A percentile compares a stretch with the other conserved stretches of the same genome.
Conservation (phyloP, 2,113 vertebrate species). For the Ardeotis arabs region DNA sequence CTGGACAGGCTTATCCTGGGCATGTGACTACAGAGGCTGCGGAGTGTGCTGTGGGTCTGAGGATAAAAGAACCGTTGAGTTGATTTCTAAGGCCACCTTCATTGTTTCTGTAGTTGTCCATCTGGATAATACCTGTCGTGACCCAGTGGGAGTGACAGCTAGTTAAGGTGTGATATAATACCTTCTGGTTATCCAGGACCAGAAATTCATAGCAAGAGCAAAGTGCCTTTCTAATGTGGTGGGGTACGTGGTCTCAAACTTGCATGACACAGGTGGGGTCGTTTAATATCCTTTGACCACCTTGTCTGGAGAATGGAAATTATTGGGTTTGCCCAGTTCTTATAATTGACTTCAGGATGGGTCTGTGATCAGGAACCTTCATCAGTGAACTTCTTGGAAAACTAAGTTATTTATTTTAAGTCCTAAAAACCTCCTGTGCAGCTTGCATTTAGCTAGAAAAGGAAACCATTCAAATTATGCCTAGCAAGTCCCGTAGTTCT, state of each 20-base stretch:
- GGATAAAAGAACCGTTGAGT: background rate
- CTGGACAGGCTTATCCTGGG: background rate
- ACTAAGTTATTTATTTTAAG: background rate
- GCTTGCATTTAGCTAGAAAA: background rate
- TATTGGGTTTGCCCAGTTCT: fast-evolving
- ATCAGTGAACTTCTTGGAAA: background rate
- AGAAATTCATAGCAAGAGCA: background rate
- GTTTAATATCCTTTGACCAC: background rate
- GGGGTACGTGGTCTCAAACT: background rate
- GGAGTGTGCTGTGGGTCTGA: background rate
- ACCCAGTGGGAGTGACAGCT: background rate
- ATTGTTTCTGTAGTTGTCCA: background rate
- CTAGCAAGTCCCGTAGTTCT: background rate
- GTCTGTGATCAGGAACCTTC: background rate
- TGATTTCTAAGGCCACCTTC: background rate
- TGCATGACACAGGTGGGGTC: background rate
- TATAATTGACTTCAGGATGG: background rate
- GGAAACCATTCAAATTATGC: background rate
- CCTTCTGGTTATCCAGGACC: background rate
- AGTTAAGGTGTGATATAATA: fast-evolving
- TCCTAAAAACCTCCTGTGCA: background rate
- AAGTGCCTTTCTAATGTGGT: background rate
- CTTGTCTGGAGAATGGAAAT: background rate
- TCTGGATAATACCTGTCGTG: background rate
- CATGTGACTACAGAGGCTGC: background rate